phyloP scores from a whole-genome alignment of 1,140 invertebrate genomes.

The Lasioglossum albipes region DNA sequence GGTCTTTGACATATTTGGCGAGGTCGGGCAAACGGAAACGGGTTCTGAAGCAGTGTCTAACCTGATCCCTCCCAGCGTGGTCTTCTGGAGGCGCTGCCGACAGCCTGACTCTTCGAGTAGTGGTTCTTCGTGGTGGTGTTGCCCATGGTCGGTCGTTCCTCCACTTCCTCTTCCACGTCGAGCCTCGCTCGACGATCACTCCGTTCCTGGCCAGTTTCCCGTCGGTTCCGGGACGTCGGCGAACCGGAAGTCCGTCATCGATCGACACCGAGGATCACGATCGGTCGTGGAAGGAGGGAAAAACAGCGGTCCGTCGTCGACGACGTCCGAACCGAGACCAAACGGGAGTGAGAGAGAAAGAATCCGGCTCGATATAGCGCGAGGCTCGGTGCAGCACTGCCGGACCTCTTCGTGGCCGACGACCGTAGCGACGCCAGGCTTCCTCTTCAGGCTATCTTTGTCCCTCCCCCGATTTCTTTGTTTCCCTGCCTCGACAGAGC shows the following conservation, averaged over 20 bases:
- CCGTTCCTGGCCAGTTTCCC: constrained; percentile 47
- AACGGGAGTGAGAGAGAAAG: constrained; percentile 44
- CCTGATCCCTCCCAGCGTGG: constrained; percentile 76
- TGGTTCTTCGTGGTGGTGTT: constrained; percentile 73
- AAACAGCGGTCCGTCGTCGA: constrained; percentile 27
- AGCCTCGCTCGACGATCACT: constrained; percentile 45
- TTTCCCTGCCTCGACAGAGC: background rate
- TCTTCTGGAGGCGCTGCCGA: constrained; percentile 63
- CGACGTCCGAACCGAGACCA: constrained; percentile 18
- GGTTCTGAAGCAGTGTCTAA: constrained; percentile 53
- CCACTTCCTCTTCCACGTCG: constrained; percentile 41
- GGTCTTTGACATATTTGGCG: background rate
- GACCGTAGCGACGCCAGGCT: constrained; percentile 62
- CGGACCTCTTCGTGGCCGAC: constrained; percentile 56
- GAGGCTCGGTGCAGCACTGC: constrained; percentile 67
- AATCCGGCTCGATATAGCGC: constrained; percentile 72
- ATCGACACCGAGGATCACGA: constrained; percentile 4
- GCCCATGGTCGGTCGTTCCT: constrained; percentile 69
- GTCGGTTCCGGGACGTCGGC: constrained; percentile 11
- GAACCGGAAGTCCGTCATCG: constrained; percentile 44
- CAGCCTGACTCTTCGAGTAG: constrained; percentile 58
- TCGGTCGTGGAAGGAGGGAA: background rate
- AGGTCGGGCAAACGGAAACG: background rate
- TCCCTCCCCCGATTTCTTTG: background rate
- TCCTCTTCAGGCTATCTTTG: constrained; percentile 55